These are phyloP conservation scores for Heliconius hewitsoni DNA, from an alignment of 1,140 invertebrate genomes.

Conservation along the genomic window DNA sequence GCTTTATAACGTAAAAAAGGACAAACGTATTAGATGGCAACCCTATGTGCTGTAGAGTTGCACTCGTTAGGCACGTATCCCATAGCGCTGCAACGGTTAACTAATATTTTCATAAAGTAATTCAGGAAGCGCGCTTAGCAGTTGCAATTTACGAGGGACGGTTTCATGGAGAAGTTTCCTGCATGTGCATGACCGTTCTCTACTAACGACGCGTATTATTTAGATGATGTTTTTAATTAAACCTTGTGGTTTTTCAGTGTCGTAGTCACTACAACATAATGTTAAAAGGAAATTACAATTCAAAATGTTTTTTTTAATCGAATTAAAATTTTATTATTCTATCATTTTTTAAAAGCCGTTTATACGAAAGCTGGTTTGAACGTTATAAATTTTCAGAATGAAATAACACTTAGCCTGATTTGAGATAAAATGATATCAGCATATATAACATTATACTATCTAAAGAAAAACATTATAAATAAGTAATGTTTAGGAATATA, in stretches of 20 bases:
- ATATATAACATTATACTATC: not conserved
- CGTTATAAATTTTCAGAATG: too few relatives aligned
- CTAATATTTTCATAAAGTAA: not conserved
- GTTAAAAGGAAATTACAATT: too few relatives aligned
- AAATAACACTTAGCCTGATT: not conserved
- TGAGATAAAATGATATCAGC: not conserved
- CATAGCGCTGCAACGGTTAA: not conserved
- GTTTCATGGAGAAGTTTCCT: not conserved
- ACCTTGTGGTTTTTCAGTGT: not conserved
- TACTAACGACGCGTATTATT: not conserved
- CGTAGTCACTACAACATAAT: not conserved
- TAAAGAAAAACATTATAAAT: too few relatives aligned
- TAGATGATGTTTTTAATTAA: not conserved
- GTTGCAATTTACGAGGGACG: not conserved
- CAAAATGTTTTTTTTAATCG: not conserved
- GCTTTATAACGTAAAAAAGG: too few relatives aligned
- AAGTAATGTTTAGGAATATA: too few relatives aligned
- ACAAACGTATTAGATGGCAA: not conserved
- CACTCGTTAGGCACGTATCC: not conserved
- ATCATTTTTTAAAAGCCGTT: too few relatives aligned
- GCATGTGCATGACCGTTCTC: not conserved
- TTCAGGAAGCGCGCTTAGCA: not conserved
- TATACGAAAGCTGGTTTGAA: too few relatives aligned
- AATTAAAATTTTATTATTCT: too few relatives aligned
- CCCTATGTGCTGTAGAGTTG: not conserved